Evolutionary conservation across 2,888 invertebrate genomes (phyloP).

Genomic region (Leptogaster cylindrica): DNA sequence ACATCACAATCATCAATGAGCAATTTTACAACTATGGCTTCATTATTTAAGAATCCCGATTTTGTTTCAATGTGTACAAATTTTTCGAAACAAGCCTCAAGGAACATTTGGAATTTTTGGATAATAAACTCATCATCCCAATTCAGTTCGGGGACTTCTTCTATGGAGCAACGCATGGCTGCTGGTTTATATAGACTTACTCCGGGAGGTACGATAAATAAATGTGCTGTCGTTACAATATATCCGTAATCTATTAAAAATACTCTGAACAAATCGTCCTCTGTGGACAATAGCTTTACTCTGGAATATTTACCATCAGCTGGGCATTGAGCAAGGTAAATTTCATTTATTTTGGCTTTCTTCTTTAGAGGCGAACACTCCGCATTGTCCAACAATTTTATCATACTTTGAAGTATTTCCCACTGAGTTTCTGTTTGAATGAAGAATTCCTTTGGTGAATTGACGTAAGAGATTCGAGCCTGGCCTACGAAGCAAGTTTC

Average conservation of each 20-base stretch:
- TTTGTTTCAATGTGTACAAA: slow-evolving; percentile 69
- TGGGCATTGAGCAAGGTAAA: slow-evolving; percentile 78
- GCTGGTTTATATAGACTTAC: slow-evolving; percentile 57
- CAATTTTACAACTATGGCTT: slow-evolving; percentile 68
- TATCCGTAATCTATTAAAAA: slow-evolving; percentile 76
- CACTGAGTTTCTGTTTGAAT: slow-evolving; percentile 65
- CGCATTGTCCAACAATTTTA: slow-evolving; percentile 54
- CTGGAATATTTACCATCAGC: slow-evolving; percentile 88
- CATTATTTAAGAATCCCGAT: slow-evolving; percentile 60
- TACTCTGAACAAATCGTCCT: slow-evolving; percentile 71
- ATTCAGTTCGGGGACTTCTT: slow-evolving; percentile 51
- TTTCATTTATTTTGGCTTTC: slow-evolving; percentile 10
- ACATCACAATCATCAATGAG: too few species aligned
- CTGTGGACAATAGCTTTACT: slow-evolving; percentile 80
- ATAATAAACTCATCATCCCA: slow-evolving; percentile 49
- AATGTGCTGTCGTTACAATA: slow-evolving; percentile 65
- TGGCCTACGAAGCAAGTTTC: too few species aligned
- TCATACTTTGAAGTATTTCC: slow-evolving; percentile 54
- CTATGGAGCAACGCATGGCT: slow-evolving; percentile 54
- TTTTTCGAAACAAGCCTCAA: slow-evolving; percentile 66
- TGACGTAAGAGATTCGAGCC: slow-evolving; percentile 71
- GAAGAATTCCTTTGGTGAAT: slow-evolving; percentile 75
- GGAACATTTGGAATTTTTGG: slow-evolving; percentile 57
- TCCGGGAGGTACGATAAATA: slow-evolving; percentile 68
- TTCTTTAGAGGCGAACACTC: slow-evolving; percentile 45